A percentile compares a stretch with the other conserved stretches of the same genome.
phyloP scores from a whole-genome alignment of 2,113 vertebrate genomes.

The Neofelis nebulosa region DNA sequence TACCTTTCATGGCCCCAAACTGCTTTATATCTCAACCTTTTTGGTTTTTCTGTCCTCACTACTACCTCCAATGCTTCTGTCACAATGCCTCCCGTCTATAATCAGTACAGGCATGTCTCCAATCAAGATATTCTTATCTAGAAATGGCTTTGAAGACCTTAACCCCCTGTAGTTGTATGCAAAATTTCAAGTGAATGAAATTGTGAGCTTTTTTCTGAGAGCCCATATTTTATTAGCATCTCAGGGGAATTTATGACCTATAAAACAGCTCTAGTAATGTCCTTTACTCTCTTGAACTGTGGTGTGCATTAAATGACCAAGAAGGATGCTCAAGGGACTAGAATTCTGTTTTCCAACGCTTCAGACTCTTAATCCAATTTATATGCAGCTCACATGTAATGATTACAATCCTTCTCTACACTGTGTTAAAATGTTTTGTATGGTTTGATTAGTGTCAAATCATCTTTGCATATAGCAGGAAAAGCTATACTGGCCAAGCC shows the following conservation, averaged over 20 bases:
- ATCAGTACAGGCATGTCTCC: neutral
- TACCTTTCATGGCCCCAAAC: neutral
- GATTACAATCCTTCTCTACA: neutral
- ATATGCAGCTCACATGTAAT: neutral
- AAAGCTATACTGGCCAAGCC: neutral
- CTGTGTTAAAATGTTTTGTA: neutral
- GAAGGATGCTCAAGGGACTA: neutral
- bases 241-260: neutral
- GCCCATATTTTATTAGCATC: neutral
- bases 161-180: neutral
- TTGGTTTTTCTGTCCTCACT: neutral
- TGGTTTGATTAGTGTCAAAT: neutral
- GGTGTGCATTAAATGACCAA: neutral
- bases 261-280: neutral
- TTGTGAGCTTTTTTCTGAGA: neutral
- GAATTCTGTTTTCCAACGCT: neutral
- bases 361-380: neutral
- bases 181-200: neutral
- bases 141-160: neutral
- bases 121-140: neutral
- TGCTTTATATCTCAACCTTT: neutral
- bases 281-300: neutral
- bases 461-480: neutral
- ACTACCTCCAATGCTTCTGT: neutral
- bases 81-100: neutral